A percentile compares a stretch with the other conserved stretches of the same genome.
Conservation (phyloP, 2,888 invertebrate species). For the Chirona hameri region DNA sequence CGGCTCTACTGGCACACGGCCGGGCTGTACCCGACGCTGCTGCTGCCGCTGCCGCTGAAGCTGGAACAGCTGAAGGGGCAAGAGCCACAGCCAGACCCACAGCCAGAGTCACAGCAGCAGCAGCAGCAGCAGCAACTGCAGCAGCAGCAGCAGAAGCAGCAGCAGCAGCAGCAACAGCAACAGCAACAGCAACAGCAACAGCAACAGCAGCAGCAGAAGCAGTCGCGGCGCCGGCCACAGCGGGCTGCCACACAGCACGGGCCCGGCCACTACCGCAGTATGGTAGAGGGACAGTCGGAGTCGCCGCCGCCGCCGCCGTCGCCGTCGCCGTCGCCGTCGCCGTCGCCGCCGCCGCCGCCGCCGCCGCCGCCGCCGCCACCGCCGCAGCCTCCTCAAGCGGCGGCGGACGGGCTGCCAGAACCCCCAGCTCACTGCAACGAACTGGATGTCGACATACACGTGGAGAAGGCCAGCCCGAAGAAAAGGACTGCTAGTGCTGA, state of each 20-base stretch:
- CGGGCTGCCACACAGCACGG: not conserved
- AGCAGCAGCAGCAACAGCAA: not conserved
- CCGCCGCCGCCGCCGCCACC: not conserved
- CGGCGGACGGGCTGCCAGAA: not conserved
- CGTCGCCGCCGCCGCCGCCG: not conserved
- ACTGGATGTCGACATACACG: not conserved
- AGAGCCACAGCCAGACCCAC: no score
- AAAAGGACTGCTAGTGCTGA: not conserved
- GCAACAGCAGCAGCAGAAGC: no score
- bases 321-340: not conserved
- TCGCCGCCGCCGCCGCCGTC: not conserved
- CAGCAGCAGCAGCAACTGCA: no score
- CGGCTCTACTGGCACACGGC: slow-evolving; percentile 25
- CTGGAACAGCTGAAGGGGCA: not conserved
- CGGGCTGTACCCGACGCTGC: not conserved
- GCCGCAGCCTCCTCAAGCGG: not conserved
- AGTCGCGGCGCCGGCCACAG: not conserved
- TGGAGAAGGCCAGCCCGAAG: not conserved
- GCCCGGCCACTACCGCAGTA: not conserved
- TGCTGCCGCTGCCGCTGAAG: not conserved
- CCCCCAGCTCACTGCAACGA: not conserved
- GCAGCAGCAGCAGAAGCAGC: not conserved
- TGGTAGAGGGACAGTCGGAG: not conserved
- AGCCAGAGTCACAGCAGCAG: not conserved
- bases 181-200: no score